Percentiles rank a stretch among this genome's conserved stretches.
Conservation (phyloP, 2,888 invertebrate genomes). For the Melinaea menophilus region DNA sequence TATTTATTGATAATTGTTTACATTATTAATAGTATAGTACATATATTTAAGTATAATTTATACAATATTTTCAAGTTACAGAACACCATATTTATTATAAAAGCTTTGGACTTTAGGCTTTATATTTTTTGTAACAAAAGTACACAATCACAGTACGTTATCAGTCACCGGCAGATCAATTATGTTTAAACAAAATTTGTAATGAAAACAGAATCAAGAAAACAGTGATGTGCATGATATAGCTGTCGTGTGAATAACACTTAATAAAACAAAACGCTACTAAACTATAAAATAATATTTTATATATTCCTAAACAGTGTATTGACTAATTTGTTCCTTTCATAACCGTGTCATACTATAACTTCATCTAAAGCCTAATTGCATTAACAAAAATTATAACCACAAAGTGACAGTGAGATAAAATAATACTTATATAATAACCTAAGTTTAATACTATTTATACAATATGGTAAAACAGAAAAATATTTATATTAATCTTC, state of each 20-base stretch:
- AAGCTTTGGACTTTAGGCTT: slow-evolving; percentile 43
- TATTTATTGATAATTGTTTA: slow-evolving; percentile 43
- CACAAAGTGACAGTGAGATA: slow-evolving; percentile 11
- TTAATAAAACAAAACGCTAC: too few species aligned
- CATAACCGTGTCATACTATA: slow-evolving; percentile 7
- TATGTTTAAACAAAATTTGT: background rate
- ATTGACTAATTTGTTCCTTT: slow-evolving; percentile 19
- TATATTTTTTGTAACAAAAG: slow-evolving; percentile 31
- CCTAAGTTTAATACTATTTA: slow-evolving; percentile 19
- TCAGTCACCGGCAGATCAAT: slow-evolving; percentile 19
- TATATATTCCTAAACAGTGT: slow-evolving; percentile 8
- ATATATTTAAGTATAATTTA: slow-evolving; percentile 36
- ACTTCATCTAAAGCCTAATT: slow-evolving; percentile 8
- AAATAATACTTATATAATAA: slow-evolving; percentile 14
- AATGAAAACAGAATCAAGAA: slow-evolving; percentile 11
- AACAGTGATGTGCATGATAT: background rate
- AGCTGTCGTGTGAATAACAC: too few species aligned
- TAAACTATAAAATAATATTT: too few species aligned
- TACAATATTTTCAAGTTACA: slow-evolving; percentile 30
- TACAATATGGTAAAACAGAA: slow-evolving; percentile 14
- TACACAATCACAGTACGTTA: slow-evolving; percentile 35
- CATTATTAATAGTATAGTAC: slow-evolving; percentile 37
- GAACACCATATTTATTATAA: slow-evolving; percentile 37
- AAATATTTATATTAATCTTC: slow-evolving; percentile 85
- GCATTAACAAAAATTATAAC: slow-evolving; percentile 2